Base-by-base conservation (phyloP, 2,888 invertebrate species). In the Oligia latruncula region DNA sequence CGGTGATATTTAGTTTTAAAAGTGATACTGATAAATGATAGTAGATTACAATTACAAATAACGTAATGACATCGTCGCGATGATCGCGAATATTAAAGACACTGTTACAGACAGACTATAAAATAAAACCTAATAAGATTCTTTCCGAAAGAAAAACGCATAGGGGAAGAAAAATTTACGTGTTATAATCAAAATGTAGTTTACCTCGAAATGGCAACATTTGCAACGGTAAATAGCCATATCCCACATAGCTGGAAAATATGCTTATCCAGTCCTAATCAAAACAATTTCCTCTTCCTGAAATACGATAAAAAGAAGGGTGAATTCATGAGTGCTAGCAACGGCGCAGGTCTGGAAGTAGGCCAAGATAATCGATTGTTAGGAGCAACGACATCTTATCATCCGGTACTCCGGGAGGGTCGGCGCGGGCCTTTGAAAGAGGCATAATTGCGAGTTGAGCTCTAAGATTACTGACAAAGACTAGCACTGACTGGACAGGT, bases 381-480 rank as follows among this genome's bases (percentile, higher is more conserved):
- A 49, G 40, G 86, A 86, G 84, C 84, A 84, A 86, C 70, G 86
- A 86, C 83, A 20, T 77, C 58, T 82, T 77, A 83, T 85, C 82
- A 77, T 75, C 72, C 65, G 66, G 55, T 23, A 46, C 46, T 68
- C 40, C 23, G 29, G 23, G 73, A 49, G 46, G 70, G 52, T 55
- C 79, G 52, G 52, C 13, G n/a, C 23, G n/a, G 35, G 23, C 29
- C 46, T 78, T 35, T 43, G 40, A 29, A 13, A 13, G 29, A 29
- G 46, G 40, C 13, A 43, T 43, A 29, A 43, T 64, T n/a, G 15
- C 11, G 20, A 2, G 11, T 2, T 40, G 5, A 65, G 65, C 40
- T 65, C 40, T 13, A 40, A 11, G 13, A 65, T 65, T 65, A 23
- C 13, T 40, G 35, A 9, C 17, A 35, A 29, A 62, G 29, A 29